phyloP scores from a whole-genome alignment of 2,113 vertebrate genomes.

The Archilochus colubris region DNA sequence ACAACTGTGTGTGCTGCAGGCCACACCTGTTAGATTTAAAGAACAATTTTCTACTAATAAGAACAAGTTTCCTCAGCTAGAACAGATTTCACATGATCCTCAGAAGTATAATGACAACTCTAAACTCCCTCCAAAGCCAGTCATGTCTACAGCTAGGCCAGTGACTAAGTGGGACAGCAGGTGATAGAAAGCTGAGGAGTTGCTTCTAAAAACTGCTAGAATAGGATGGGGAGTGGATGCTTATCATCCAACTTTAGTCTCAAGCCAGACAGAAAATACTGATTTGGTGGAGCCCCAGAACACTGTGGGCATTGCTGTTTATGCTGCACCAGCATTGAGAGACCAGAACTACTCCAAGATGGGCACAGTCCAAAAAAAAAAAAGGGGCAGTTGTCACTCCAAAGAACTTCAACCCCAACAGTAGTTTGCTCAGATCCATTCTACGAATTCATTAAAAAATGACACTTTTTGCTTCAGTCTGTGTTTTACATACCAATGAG shows the following conservation, averaged over 20 bases:
- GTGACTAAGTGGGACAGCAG: background rate
- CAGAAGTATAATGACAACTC: background rate
- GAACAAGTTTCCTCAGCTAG: background rate
- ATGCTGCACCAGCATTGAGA: background rate
- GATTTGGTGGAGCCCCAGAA: background rate
- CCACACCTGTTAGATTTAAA: background rate
- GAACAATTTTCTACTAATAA: background rate
- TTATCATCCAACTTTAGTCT: background rate
- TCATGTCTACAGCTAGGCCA: background rate
- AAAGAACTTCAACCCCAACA: background rate
- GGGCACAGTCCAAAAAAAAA: background rate
- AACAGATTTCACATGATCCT: background rate
- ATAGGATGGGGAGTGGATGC: rapidly evolving
- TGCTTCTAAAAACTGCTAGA: background rate
- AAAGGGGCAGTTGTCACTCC: background rate
- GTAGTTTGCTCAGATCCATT: background rate
- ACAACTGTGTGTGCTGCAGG: background rate
- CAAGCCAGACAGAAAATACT: background rate
- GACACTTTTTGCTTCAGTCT: background rate
- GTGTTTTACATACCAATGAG: background rate
- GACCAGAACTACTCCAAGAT: background rate
- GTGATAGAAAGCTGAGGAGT: background rate
- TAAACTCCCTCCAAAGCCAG: background rate
- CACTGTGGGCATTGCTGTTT: background rate
- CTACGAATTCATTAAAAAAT: background rate